Evolutionary conservation across 23 tunicate species (phyloP).

Genomic region (Trididemnum miniatum): DNA sequence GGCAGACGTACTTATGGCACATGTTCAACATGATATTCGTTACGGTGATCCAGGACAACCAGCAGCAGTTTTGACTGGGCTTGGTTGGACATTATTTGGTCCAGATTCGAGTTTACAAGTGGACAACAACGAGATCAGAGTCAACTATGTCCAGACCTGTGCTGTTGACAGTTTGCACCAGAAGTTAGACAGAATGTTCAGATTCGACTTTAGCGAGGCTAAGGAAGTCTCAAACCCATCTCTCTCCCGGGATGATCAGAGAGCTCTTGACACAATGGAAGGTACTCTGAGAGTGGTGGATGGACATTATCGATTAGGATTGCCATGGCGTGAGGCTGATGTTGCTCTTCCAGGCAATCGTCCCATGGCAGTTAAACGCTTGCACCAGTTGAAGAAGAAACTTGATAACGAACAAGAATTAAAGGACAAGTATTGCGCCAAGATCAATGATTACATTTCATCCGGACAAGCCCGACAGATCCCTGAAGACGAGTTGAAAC

Average conservation of each 20-base stretch:
- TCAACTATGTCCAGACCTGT: background rate
- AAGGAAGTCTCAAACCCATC: background rate
- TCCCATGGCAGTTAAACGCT: background rate
- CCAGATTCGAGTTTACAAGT: background rate
- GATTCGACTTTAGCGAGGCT: background rate
- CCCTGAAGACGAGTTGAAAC: background rate
- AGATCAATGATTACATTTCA: background rate
- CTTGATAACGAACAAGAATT: background rate
- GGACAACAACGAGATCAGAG: background rate
- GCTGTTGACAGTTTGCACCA: background rate
- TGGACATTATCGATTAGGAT: constrained; percentile 1
- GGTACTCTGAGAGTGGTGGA: background rate
- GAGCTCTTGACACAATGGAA: background rate
- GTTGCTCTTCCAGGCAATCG: background rate
- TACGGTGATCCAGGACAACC: background rate
- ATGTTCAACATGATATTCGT: background rate
- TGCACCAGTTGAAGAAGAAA: background rate
- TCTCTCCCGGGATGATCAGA: background rate
- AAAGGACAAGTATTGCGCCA: background rate
- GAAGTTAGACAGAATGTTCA: background rate
- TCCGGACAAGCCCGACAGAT: background rate
- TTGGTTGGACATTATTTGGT: background rate
- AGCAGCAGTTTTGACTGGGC: background rate
- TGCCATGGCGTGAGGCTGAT: background rate
- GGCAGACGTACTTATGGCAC: too few relatives aligned